Evolutionary conservation across 2,888 invertebrate genomes (phyloP).

Genomic region (Argyra leucocephala): DNA sequence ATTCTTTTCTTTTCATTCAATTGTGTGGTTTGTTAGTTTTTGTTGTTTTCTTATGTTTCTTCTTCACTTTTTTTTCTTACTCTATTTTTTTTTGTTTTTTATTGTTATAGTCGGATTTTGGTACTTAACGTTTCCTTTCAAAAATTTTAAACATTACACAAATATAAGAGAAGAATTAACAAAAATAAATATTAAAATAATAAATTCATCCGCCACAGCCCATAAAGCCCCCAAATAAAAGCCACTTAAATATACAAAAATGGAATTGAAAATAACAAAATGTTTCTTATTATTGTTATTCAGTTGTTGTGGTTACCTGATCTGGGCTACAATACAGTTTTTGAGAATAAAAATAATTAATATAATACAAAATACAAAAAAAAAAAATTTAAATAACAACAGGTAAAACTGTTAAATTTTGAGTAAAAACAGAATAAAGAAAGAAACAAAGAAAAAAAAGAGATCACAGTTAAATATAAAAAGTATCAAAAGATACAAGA

Average conservation of each 20-base stretch:
- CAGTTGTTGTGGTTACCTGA: neutral
- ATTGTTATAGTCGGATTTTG: neutral
- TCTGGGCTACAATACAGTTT: neutral
- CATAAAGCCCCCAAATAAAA: neutral
- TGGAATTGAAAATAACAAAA: neutral
- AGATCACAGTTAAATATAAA: neutral
- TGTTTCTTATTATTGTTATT: neutral
- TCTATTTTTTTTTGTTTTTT: neutral
- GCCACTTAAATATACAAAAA: conserved; percentile 1
- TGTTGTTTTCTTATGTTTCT: neutral
- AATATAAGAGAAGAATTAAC: neutral
- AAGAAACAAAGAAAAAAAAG: neutral
- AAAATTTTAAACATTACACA: neutral
- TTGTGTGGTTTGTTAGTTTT: neutral
- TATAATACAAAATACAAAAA: neutral
- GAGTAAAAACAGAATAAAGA: neutral
- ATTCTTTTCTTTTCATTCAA: neutral
- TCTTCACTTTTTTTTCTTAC: too few species aligned
- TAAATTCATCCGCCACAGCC: conserved; percentile 6
- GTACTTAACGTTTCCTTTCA: neutral
- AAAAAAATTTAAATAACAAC: conserved; percentile 5
- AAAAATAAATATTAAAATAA: neutral
- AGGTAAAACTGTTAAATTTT: neutral
- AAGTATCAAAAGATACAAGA: neutral
- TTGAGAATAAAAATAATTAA: neutral